Evolutionary conservation across 2,888 invertebrate genomes (phyloP).

Genomic region (Oeneis ivallda): DNA sequence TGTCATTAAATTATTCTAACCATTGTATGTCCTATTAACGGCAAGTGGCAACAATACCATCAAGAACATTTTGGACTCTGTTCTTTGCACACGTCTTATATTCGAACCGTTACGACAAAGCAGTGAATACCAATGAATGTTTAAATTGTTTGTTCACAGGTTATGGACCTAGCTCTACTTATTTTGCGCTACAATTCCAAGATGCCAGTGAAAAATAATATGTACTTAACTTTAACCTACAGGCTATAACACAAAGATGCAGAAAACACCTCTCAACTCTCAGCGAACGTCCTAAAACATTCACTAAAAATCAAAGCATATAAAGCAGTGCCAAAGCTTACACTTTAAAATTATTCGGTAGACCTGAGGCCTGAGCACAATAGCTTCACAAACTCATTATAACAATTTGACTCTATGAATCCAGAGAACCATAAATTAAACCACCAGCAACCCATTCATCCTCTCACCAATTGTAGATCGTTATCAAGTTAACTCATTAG

Average conservation of each 20-base stretch:
- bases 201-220: background rate
- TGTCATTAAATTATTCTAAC: background rate
- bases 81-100: conserved; percentile 1
- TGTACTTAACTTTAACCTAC: too few relatives aligned
- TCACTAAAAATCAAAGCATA: background rate
- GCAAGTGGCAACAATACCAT: conserved; percentile 5
- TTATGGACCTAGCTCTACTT: conserved; percentile 10
- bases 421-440: conserved; percentile 5
- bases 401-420: conserved; percentile 10
- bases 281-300: background rate
- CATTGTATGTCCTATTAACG: background rate
- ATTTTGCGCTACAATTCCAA: background rate
- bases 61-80: background rate
- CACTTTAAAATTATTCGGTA: background rate
- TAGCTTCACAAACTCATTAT: background rate
- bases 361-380: background rate
- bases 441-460: conserved; percentile 9
- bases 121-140: conserved; percentile 47
- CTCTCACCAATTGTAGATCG: conserved; percentile 21
- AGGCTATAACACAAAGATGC: too few relatives aligned
- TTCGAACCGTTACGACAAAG: conserved; percentile 37
- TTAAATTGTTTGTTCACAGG: conserved; percentile 37
- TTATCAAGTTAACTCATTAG: conserved; percentile 32
- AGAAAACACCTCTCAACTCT: background rate
- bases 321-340: background rate